These are phyloP conservation scores for Neogobius melanostomus DNA, from an alignment of 2,113 vertebrate genomes.

Conservation along the genomic window DNA sequence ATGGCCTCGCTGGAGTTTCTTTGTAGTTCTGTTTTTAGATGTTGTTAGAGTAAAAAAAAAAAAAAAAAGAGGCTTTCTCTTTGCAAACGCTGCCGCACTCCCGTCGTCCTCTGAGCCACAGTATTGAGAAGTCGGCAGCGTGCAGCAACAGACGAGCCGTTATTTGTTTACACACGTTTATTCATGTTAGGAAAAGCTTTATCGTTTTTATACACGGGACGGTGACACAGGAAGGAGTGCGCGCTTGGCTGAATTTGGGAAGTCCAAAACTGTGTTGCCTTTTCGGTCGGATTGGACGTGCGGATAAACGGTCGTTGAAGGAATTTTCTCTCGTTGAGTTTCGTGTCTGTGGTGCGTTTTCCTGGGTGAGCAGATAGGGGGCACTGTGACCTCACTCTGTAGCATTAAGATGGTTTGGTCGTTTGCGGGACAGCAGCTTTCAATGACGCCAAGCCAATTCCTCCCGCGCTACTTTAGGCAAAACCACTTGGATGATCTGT, in stretches of 20 bases:
- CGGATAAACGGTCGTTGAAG: neutral
- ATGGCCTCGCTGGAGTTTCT: constrained; percentile 16
- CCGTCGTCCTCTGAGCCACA: constrained; percentile 5
- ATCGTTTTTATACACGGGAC: neutral
- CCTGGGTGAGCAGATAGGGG: constrained; percentile 5
- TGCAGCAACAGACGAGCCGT: constrained; percentile 12
- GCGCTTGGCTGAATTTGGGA: neutral
- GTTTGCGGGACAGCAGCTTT: neutral
- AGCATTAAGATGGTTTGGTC: constrained; percentile 8
- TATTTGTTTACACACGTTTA: constrained; percentile 5
- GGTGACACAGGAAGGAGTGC: neutral
- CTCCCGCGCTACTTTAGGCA: neutral
- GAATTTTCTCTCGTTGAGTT: neutral
- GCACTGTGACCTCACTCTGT: constrained; percentile 11
- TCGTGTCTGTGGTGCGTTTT: constrained; percentile 4
- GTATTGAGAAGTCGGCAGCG: constrained; percentile 7
- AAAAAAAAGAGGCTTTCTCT: neutral
- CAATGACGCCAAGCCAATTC: neutral
- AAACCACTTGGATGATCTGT: neutral
- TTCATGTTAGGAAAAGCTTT: constrained; percentile 4
- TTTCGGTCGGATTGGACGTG: constrained; percentile 4
- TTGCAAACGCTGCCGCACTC: neutral
- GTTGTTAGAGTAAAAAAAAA: neutral
- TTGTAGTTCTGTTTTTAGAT: constrained; percentile 3
- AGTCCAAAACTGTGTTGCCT: constrained; percentile 21